Base-by-base conservation (phyloP, 2,113 vertebrate species). In the Malurus melanocephalus region DNA sequence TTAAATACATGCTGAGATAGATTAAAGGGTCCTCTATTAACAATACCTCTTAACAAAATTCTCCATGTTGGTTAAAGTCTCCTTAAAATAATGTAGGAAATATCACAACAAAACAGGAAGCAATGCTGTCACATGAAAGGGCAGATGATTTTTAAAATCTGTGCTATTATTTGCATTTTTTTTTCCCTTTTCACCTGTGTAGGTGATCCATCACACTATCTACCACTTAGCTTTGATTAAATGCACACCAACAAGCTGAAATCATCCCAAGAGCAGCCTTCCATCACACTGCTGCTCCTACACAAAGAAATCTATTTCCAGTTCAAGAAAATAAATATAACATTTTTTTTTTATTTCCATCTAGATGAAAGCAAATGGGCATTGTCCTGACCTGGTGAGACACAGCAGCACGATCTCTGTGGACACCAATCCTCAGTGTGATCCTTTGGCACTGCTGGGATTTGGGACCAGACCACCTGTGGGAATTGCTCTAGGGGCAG, bases 401-500 rank as follows among this genome's bases (percentile, higher is more conserved):
- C 4, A 2, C 7, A 23, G 9, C 3, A 38, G 13, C 24, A 20
- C 9, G 7, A 9, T n/a, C 13, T 24, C 15, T 64, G 27, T 48
- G 30, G 23, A 22, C 8, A 26, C 22, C 32, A 42, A 7, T 21
- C 12, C 13, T 14, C 55, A 24, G 3, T 17, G 43, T 28, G 42
- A 27, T 48, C 22, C 40, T 80, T 80, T 46, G 40, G 48, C 55
- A 9, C 4, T 67, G 14, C 76, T 91, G 42, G 24, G 24, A 77
- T 2, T 9, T 16, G 13, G 16, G 38, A 38, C 38, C 38, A 38
- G 5, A 9, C 3, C 48, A n/a, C 9, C 26, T 15, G 13, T 38
- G 14, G 57, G 35, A 64, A 30, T n/a, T 2, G 0, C 13, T 3
- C 23, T 16, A 18, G 16, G 4, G 5, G 17, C 8, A 46, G 16